Percentiles rank a stretch among this genome's conserved stretches.
phyloP scores from a whole-genome alignment of 2,113 vertebrate genomes.

The Cromileptes altivelis region DNA sequence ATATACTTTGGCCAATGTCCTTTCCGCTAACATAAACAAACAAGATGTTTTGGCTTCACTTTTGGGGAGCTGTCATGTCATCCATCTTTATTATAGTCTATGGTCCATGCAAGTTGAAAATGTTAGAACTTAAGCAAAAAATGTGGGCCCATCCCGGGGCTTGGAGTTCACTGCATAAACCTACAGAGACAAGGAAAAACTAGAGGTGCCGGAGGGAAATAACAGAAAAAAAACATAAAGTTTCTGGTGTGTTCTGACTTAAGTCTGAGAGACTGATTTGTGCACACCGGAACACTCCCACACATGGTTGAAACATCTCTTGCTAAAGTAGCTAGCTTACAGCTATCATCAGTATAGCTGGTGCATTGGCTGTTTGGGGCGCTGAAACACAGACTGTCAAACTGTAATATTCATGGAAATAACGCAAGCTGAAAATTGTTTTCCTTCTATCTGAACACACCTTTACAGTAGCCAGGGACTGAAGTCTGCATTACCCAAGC shows the following conservation, averaged over 20 bases:
- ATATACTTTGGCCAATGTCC: too few species aligned
- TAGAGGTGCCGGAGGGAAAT: neutral
- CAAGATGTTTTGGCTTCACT: too few species aligned
- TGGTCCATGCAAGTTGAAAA: neutral
- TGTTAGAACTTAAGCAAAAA: neutral
- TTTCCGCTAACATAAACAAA: too few species aligned
- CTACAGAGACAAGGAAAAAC: neutral
- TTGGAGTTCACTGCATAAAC: neutral
- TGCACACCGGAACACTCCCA: neutral
- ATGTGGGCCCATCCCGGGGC: neutral
- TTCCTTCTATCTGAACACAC: neutral
- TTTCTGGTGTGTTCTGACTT: neutral
- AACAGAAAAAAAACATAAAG: neutral
- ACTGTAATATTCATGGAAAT: neutral
- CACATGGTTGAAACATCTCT: neutral
- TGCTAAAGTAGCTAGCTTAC: neutral
- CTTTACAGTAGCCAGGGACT: neutral
- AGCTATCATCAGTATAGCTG: neutral
- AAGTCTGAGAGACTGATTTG: neutral
- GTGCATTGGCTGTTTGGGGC: neutral
- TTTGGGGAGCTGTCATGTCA: too few species aligned
- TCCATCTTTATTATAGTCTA: too few species aligned
- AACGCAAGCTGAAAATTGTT: too few species aligned
- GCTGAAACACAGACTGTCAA: neutral
- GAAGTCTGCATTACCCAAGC: neutral